Evolutionary conservation across 2,888 invertebrate genomes (phyloP).

Genomic region (Athripsodes cinereus): DNA sequence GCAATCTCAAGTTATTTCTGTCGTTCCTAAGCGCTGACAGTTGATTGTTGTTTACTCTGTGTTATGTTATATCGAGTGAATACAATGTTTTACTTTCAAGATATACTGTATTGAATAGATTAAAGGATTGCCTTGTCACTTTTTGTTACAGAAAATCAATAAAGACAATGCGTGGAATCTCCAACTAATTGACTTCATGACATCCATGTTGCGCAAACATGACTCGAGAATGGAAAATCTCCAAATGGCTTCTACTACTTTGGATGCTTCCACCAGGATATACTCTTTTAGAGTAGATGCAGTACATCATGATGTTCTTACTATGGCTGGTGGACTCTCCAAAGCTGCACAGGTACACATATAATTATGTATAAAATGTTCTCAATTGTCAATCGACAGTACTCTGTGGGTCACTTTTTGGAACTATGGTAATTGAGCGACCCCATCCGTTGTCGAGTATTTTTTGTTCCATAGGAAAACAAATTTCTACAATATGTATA

Average conservation of each 20-base stretch:
- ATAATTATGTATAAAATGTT: background rate
- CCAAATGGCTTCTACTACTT: conserved; percentile 75
- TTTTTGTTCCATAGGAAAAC: too few relatives aligned
- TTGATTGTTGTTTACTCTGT: too few relatives aligned
- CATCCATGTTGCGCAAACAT: conserved; percentile 65
- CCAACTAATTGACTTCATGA: conserved; percentile 80
- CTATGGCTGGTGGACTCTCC: conserved; percentile 65
- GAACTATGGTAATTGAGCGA: too few relatives aligned
- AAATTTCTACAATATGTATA: too few relatives aligned
- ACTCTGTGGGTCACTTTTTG: too few relatives aligned
- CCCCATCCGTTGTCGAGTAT: too few relatives aligned
- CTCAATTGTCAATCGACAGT: too few relatives aligned
- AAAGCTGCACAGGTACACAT: conserved; percentile 46
- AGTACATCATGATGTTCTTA: conserved; percentile 72
- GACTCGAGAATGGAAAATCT: conserved; percentile 65
- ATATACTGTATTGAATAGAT: too few relatives aligned
- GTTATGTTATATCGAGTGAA: too few relatives aligned
- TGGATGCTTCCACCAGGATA: conserved; percentile 85
- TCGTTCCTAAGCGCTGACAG: too few relatives aligned
- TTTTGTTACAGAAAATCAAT: conserved; percentile 66
- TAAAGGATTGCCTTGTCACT: background rate
- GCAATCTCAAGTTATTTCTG: too few relatives aligned
- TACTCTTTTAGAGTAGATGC: conserved; percentile 84
- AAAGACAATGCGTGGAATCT: conserved; percentile 85
- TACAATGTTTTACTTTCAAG: too few relatives aligned